These are phyloP conservation scores for Mus pahari DNA, from an alignment of 2,113 vertebrate species.

Conservation along the genomic window DNA sequence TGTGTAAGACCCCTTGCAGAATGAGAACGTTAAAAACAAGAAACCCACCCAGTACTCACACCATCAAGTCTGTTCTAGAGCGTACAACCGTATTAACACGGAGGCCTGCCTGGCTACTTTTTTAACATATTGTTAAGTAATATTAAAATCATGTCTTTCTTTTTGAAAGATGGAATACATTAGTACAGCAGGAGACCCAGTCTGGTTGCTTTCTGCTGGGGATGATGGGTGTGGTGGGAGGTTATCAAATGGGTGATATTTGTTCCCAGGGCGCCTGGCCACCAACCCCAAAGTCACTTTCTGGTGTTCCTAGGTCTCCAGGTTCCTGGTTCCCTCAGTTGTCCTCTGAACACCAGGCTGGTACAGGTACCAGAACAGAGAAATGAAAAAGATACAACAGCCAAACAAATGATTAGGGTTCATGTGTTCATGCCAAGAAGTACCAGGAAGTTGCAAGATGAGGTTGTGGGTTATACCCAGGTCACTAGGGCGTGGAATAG, in stretches of 20 bases:
- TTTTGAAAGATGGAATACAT: constrained; percentile 99
- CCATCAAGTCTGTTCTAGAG: constrained; percentile 97
- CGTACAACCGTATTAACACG: constrained; percentile 99
- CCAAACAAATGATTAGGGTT: too few relatives aligned
- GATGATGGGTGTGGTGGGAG: not conserved
- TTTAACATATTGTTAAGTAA: constrained; percentile 99
- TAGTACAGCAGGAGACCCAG: constrained; percentile 95
- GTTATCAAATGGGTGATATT: not conserved
- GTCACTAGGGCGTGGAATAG: not conserved
- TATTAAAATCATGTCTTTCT: constrained; percentile 99
- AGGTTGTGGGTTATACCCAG: not conserved
- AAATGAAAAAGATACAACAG: not conserved
- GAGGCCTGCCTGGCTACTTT: constrained; percentile 99
- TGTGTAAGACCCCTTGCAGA: constrained; percentile 97
- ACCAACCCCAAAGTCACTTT: not conserved
- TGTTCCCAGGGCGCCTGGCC: not conserved
- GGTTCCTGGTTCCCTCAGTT: not conserved
- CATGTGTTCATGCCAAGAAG: not conserved
- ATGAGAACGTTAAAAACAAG: constrained; percentile 91
- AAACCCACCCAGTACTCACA: constrained; percentile 94
- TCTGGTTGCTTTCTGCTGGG: constrained; percentile 88
- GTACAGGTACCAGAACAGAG: not conserved
- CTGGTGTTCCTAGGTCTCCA: not conserved
- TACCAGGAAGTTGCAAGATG: not conserved
- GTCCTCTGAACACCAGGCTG: not conserved